Evolutionary conservation across 2,888 invertebrate genomes (phyloP), one percentile per base, ranked within the genome.

Genomic region (Orthonychiurus folsomi): DNA sequence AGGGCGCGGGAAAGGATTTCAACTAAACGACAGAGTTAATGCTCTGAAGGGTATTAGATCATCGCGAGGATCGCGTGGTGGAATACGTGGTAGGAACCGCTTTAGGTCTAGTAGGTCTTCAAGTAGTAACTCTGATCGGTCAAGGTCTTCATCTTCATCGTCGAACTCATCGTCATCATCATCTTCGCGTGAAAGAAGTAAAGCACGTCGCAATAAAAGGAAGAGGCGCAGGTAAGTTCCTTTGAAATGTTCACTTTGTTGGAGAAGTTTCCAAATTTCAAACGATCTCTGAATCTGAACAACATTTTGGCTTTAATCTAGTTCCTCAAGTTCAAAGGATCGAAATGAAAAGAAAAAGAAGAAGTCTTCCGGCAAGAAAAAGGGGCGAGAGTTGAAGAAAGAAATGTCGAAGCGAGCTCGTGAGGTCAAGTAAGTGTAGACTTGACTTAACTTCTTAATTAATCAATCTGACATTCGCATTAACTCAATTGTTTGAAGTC

Each of bases 71-170:
- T 56, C 64, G 66, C 50, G 63, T 60, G 56, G 67, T 66, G 62
- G 66, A 55, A 57, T 66, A 62, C 59, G 70, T 63, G 69, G 68
- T 67, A 68, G 71, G 59, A 71, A 69, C 64, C 63, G 68, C 66
- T 73, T 71, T 66, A 73, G 70, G 59, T 73, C 73, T 47, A 60
- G 62, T 25, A 69, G 74, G 37, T 76, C 75, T 18, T 69, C 52
- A 12, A 21, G 21, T 21, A 52, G 74, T 50, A 75, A 75, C 57
- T 64, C 72, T 20, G 70, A 68, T 20, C 58, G 69, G 25, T 73
- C 73, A 15, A 64, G 70, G 12, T 76, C 77, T 23, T 70, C 75
- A 53, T 77, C 77, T n/a, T 70, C 75, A 27, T 73, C n/a, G n/a
- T n/a, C 74, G 9, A 64, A 70, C 50, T 74, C 73, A 15, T 63